Percentiles rank a stretch among this genome's conserved stretches.
Conservation (phyloP, 2,113 vertebrate species). For the Takifugu bimaculatus region DNA sequence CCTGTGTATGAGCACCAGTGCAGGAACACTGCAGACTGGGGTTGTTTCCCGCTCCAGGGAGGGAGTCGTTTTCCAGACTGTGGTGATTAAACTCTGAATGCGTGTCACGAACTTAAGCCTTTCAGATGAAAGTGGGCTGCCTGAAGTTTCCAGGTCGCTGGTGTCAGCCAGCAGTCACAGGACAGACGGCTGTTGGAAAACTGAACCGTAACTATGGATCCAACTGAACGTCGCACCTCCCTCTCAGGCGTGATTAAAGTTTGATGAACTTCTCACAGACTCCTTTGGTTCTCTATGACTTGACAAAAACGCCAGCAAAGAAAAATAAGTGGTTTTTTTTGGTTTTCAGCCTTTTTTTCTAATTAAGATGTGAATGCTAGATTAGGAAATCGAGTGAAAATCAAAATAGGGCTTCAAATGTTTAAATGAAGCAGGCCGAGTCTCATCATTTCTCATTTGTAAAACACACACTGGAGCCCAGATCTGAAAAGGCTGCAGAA, state of each 20-base stretch:
- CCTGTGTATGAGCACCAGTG: conserved; percentile 29
- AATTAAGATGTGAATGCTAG: too few relatives aligned
- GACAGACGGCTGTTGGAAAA: conserved; percentile 18
- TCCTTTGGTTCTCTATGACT: conserved; percentile 9
- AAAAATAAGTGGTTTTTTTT: not conserved
- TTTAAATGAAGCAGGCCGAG: too few relatives aligned
- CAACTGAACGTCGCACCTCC: not conserved
- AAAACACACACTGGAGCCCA: too few relatives aligned
- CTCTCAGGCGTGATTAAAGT: conserved; percentile 32
- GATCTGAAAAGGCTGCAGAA: too few relatives aligned
- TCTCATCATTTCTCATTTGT: too few relatives aligned
- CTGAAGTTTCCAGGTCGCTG: conserved; percentile 11
- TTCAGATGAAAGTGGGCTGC: conserved; percentile 7
- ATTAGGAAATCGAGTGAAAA: too few relatives aligned
- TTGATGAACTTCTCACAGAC: conserved; percentile 17
- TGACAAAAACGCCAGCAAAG: conserved; percentile 6
- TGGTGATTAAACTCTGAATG: conserved; percentile 22
- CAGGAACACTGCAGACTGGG: conserved; percentile 32
- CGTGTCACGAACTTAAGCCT: conserved; percentile 3
- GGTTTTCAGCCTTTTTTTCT: too few relatives aligned
- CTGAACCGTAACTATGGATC: conserved; percentile 18
- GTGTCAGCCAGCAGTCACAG: conserved; percentile 13
- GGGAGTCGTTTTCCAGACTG: conserved; percentile 29
- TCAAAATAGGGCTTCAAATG: too few relatives aligned
- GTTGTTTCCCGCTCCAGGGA: conserved; percentile 31